Evolutionary conservation across 2,113 vertebrate species (phyloP), one percentile per base, ranked within the genome.

Genomic region (Eulemur macaco): DNA sequence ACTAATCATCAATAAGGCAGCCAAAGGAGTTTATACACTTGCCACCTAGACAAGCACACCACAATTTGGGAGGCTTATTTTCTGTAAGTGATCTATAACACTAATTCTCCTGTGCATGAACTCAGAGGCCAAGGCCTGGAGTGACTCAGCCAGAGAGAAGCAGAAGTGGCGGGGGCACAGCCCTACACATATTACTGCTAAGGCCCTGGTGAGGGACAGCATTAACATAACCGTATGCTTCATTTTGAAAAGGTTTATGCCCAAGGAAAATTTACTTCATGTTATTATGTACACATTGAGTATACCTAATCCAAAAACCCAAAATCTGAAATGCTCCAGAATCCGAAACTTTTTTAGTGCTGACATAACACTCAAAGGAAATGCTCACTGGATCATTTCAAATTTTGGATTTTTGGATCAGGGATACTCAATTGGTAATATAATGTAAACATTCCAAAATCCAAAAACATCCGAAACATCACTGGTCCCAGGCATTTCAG

Each of bases 121-220:
- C 29, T 64, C 4, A 4, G 69, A 76, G 78, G 74, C 11, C 56
- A 1, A 13, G 31, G 31, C 7, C 78, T 29, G 6, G 17, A 37
- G 77, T 23, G 45, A 17, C 3, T 29, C 68, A 92, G 13, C 23
- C 4, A 15, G 37, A 12, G 78, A 83, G 60, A 47, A 29, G 45
- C 31, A 64, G 64, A 66, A 54, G 39, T 29, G 17, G 64, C 34
- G 1, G 8, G 25, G 34, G 11, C 50, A 34, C 14, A 37, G 21
- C 2, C 1, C 2, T 14, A 5, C 1, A 27, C 8, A 52, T 2
- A 25, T 17, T 4, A 17, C 18, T 2, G 15, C 6, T 7, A 18
- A 39, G 45, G 31, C 31, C 39, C 52, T 21, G 39, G 31, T n/a
- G 27, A 68, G 2, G 29, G 50, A 27, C 0, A 5, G 54, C 8